Evolutionary conservation across 2,797 vertebrate genomes (phyloP).

Genomic region (Cebuella pygmaea): DNA sequence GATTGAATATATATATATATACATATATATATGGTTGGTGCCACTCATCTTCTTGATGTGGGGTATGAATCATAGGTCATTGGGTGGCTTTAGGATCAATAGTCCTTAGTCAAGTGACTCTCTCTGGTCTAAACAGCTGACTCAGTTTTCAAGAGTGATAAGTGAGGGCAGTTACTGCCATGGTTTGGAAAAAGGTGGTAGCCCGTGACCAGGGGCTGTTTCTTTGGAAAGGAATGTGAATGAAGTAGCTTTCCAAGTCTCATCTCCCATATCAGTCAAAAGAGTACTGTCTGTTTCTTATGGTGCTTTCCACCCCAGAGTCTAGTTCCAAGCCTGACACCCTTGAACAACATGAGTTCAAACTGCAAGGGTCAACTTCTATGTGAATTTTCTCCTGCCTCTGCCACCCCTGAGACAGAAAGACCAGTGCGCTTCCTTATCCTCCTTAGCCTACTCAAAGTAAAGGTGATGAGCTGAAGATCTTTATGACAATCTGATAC

Average conservation of each 20-base stretch:
- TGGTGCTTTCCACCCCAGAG: not conserved
- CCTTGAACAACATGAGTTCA: not conserved
- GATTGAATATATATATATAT: too few relatives aligned
- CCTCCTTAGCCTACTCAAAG: not conserved
- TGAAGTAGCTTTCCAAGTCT: not conserved
- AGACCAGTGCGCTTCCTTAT: not conserved
- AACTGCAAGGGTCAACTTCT: not conserved
- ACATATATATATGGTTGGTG: too few relatives aligned
- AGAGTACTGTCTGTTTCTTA: not conserved
- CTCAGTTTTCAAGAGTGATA: not conserved
- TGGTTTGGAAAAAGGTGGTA: not conserved
- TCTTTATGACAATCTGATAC: not conserved
- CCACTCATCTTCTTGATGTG: not conserved
- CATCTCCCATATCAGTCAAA: not conserved
- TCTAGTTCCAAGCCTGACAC: not conserved
- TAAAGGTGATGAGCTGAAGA: not conserved
- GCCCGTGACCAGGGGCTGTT: not conserved
- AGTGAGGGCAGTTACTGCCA: not conserved
- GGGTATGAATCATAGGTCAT: not conserved
- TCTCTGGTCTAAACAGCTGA: not conserved
- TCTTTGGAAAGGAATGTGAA: not conserved
- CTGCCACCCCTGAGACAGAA: not conserved
- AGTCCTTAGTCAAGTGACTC: not conserved
- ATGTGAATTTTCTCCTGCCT: not conserved
- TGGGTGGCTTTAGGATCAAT: not conserved